These are phyloP conservation scores for Machaerirhynchus nigripectus DNA, from an alignment of 2,113 vertebrate species.

Conservation along the genomic window DNA sequence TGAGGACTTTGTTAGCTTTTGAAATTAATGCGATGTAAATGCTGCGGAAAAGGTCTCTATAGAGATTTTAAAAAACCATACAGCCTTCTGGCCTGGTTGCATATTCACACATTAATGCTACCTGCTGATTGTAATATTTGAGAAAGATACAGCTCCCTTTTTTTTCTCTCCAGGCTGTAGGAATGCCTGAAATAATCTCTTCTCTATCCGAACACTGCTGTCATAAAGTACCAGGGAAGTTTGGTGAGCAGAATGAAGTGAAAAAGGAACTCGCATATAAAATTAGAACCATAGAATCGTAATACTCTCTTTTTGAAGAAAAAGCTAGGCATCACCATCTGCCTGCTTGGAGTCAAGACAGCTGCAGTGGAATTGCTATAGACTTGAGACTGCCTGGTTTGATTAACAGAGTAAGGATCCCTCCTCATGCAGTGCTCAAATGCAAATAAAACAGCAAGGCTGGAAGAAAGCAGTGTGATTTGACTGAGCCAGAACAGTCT, in stretches of 20 bases:
- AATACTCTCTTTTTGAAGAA: neutral
- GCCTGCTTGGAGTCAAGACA: neutral
- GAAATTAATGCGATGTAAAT: neutral
- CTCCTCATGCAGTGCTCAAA: neutral
- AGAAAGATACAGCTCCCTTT: neutral
- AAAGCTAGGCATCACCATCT: neutral
- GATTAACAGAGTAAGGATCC: neutral
- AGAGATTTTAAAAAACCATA: neutral
- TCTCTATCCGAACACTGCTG: neutral
- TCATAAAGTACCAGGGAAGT: neutral
- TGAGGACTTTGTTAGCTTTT: neutral
- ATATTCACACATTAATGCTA: neutral
- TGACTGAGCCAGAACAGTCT: neutral
- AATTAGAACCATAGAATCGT: neutral
- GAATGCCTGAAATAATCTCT: neutral
- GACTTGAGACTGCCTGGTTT: neutral
- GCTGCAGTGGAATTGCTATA: neutral
- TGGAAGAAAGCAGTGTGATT: neutral
- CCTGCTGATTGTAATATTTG: neutral
- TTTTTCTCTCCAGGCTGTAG: neutral
- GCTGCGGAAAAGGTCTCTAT: neutral
- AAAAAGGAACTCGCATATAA: neutral
- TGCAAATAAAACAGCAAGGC: neutral
- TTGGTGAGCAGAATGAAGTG: neutral
- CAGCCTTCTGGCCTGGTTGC: neutral